Evolutionary conservation across 2,888 invertebrate species (phyloP), one percentile per base, ranked within the genome.

Genomic region (Spilarctia lutea): DNA sequence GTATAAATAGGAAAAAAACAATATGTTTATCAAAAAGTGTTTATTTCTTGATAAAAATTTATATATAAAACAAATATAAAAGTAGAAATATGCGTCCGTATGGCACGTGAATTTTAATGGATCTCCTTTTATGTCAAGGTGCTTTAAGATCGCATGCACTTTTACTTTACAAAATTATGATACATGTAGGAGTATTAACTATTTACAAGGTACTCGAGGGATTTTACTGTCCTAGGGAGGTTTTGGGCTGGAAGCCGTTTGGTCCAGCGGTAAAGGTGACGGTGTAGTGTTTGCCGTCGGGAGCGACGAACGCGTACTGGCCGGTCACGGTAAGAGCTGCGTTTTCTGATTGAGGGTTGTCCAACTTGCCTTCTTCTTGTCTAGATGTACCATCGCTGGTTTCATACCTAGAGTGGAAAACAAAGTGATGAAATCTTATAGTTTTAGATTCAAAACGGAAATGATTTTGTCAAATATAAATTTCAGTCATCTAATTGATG

Each of bases 351-450:
- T 96, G 94, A 73, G 97, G 97, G 76, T 96, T 96, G 92, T 97
- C 97, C 3, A 97, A 86, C 79, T 96, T 96, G 35, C 97, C 97
- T 85, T 96, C 96, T 88, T 97, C 97, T 81, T 96, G 96, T 75
- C 96, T 95, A 27, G 96, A 96, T 72, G 96, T 97, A 68, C 97
- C 97, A 81, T 97, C 97, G 84, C 97, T 97, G 39, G 97, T 97
- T 86, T 97, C 97, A 76, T 96, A 97, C 45, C 97, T 96, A 63
- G 63, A 63, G 93, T 83, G 81, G 20, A 7, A 42, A 27, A 63
- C 4, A 45, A 60, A 33, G n/a, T 20, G 11, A 33, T 56, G 1
- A 52, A 3, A 48, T 20, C 30, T 20, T 30, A 4, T 60, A 16
- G 4, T 16, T 4, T 4, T 13, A 16, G 4, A 7, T 60, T 60